Base-by-base conservation (phyloP, 2,888 invertebrate genomes). In the Bombylius discolor region DNA sequence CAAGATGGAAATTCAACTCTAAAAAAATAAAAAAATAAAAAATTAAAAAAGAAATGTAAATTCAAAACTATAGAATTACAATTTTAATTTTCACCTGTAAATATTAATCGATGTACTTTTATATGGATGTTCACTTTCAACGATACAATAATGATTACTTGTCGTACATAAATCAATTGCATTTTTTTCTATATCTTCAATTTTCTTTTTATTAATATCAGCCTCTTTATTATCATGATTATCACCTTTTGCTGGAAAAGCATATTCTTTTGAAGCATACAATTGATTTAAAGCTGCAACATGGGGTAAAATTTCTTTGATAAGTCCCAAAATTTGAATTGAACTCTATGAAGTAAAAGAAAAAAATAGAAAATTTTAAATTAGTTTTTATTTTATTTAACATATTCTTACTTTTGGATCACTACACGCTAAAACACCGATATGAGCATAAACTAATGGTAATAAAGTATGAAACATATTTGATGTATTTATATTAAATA, bases 51-150 rank as follows among this genome's bases (percentile, higher is more conserved):
- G n/a, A n/a, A n/a, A n/a, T n/a, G n/a, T 11, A 34, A 14, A 50
- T 5, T 50, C 14, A 42, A 23, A 39, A 9, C 14, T 34, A 33
- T 3, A 49, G 5, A 49, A 49, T 31, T 34, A 33, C 1, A 34
- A 34, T 49, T 34, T 32, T 9, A 5, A 32, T 31, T 7, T 14
- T 56, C 71, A 88, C 85, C 84, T 82, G 73, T 88, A 91, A 68
- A 90, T 89, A 47, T 86, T 83, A 42, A 94, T 86, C 23, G 86
- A 81, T 1, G 93, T 86, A 47, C 91, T 87, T 71, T 89, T 89
- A 74, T 98, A 98, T 0, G 98, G 98, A 78, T 98, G 98, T 47
- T 95, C 94, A 70, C 95, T 95, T 75, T 98, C 97, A 2, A 95
- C 83, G 79, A 91, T 85, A 5, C 92, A 88, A 70, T 91, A 94